These are phyloP conservation scores for Stigmatopora nigra DNA, from an alignment of 2,113 vertebrate species.

Conservation along the genomic window DNA sequence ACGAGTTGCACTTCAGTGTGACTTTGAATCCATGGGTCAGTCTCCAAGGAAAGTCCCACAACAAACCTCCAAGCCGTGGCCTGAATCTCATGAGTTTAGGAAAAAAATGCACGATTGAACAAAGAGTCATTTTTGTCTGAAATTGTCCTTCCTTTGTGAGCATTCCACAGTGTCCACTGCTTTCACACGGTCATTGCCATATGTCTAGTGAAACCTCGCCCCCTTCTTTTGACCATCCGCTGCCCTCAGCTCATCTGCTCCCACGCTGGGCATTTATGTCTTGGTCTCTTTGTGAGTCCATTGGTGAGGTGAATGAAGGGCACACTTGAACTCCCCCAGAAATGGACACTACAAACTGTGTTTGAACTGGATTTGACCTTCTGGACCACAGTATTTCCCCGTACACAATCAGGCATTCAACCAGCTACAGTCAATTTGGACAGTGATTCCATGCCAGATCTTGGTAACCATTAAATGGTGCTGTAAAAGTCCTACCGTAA, in stretches of 20 bases:
- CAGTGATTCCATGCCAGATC: constrained; percentile 22
- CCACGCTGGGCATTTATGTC: constrained; percentile 41
- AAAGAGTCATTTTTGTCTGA: constrained; percentile 1
- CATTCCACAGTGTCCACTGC: constrained; percentile 12
- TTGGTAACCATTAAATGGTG: constrained; percentile 39
- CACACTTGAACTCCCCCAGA: constrained; percentile 62
- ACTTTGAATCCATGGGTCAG: constrained; percentile 5
- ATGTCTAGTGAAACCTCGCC: constrained; percentile 11
- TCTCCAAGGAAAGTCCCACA: constrained; percentile 18
- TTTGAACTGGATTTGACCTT: constrained; percentile 54
- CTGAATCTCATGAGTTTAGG: neutral
- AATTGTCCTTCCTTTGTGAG: neutral
- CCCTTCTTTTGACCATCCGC: constrained; percentile 31
- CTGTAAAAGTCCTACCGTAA: constrained; percentile 56
- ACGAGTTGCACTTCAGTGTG: constrained; percentile 18
- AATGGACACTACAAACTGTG: constrained; percentile 28
- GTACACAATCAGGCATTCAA: constrained; percentile 3
- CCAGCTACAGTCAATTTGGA: constrained; percentile 11
- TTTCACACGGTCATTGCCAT: constrained; percentile 46
- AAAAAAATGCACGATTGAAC: neutral
- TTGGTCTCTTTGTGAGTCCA: constrained; percentile 44
- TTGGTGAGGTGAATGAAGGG: constrained; percentile 32
- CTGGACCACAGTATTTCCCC: constrained; percentile 13
- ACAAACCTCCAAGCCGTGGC: constrained; percentile 18
- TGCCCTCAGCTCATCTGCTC: constrained; percentile 20